Evolutionary conservation across 2,113 vertebrate genomes (phyloP).

Genomic region (Chloebia gouldiae): DNA sequence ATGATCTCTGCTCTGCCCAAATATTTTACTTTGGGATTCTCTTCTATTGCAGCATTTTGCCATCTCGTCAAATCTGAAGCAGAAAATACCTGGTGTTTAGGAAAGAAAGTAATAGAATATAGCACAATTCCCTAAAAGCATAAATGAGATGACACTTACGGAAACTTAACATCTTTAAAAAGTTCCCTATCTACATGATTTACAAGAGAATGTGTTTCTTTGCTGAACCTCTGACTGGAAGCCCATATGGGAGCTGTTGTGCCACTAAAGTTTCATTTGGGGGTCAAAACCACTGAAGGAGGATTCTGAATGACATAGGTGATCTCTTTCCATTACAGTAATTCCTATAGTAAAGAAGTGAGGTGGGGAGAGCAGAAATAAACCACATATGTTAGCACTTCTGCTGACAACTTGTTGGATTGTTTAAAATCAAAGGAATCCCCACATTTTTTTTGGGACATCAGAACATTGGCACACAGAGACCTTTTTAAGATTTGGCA

Average conservation of each 20-base stretch:
- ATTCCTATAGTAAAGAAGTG: background rate
- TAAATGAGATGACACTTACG: accelerated
- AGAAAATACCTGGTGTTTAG: background rate
- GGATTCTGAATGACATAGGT: background rate
- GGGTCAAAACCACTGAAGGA: background rate
- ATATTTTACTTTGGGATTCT: background rate
- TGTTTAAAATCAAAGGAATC: slow-evolving; percentile 17
- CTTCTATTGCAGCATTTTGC: background rate
- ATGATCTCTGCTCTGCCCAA: background rate
- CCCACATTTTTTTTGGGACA: background rate
- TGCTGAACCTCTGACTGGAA: background rate
- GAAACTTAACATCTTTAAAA: background rate
- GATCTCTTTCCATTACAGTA: background rate
- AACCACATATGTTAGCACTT: background rate
- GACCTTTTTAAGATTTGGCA: background rate
- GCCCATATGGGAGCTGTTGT: accelerated
- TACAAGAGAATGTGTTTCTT: background rate
- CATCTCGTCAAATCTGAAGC: background rate
- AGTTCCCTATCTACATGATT: background rate
- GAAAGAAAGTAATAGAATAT: background rate
- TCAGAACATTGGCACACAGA: background rate
- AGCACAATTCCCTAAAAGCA: background rate
- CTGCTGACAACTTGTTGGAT: background rate
- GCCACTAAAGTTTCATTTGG: background rate
- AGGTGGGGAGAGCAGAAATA: background rate